Evolutionary conservation across 2,888 invertebrate species (phyloP).

Genomic region (Panopea generosa): DNA sequence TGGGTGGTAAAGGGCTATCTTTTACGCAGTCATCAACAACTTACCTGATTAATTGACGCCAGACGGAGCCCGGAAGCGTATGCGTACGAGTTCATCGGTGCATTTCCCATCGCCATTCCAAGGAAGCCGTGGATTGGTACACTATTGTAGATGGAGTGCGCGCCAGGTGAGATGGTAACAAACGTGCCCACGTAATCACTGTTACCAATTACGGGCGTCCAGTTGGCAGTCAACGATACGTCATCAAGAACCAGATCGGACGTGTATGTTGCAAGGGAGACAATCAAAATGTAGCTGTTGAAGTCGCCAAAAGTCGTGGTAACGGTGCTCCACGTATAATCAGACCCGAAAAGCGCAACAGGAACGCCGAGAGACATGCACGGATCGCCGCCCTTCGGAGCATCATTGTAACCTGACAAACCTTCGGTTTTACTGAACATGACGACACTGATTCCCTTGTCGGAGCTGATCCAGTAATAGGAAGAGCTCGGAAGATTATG

Average conservation of each 20-base stretch:
- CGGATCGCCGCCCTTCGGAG: conserved; percentile 71
- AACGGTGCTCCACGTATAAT: conserved; percentile 71
- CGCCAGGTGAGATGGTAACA: conserved; percentile 57
- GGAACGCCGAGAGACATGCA: conserved; percentile 74
- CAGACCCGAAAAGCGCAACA: conserved; percentile 63
- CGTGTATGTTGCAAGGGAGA: conserved; percentile 32
- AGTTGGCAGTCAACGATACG: conserved; percentile 21
- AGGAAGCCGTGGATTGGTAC: conserved; percentile 68
- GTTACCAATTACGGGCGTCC: conserved; percentile 41
- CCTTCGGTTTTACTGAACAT: conserved; percentile 66
- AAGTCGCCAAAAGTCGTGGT: conserved; percentile 55
- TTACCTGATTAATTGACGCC: conserved; percentile 63
- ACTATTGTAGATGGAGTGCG: conserved; percentile 66
- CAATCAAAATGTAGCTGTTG: conserved; percentile 56
- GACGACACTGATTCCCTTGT: conserved; percentile 66
- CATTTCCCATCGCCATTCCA: conserved; percentile 71
- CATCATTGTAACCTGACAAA: conserved; percentile 59
- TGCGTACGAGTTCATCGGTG: conserved; percentile 73
- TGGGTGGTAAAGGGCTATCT: too few relatives aligned
- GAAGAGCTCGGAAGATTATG: conserved; percentile 45
- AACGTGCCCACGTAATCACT: conserved; percentile 41
- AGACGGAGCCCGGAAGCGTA: conserved; percentile 69
- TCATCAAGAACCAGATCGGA: conserved; percentile 50
- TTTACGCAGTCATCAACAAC: too few relatives aligned
- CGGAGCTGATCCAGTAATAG: conserved; percentile 55